These are phyloP conservation scores for Pterophyllum scalare DNA, from an alignment of 2,113 vertebrate species.

Conservation along the genomic window DNA sequence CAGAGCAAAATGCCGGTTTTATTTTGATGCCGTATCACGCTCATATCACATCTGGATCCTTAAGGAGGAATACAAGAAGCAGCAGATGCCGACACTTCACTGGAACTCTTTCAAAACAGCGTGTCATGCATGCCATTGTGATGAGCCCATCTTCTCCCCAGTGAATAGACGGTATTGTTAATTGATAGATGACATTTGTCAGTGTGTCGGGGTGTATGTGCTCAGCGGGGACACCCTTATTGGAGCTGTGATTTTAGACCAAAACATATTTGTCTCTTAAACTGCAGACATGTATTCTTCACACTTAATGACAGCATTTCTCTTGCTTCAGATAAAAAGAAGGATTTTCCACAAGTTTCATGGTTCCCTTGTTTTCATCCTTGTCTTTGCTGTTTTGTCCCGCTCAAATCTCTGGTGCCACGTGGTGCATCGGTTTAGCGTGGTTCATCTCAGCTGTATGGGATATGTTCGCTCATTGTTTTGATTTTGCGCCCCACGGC, in stretches of 20 bases:
- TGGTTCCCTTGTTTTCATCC: too few relatives aligned
- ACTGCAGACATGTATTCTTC: background rate
- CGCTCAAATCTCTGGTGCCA: too few relatives aligned
- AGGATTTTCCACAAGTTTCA: too few relatives aligned
- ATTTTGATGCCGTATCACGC: background rate
- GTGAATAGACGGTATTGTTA: conserved; percentile 63
- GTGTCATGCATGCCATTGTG: conserved; percentile 21
- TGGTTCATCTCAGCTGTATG: too few relatives aligned
- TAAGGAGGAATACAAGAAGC: background rate
- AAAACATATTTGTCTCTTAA: background rate
- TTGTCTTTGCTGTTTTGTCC: too few relatives aligned
- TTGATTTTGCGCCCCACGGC: background rate
- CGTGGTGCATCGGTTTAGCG: too few relatives aligned
- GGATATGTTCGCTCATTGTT: too few relatives aligned
- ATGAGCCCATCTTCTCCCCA: conserved; percentile 22
- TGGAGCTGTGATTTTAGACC: background rate
- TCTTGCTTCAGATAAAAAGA: background rate
- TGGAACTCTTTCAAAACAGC: background rate
- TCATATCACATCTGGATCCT: conserved; percentile 10
- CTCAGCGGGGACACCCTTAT: too few relatives aligned
- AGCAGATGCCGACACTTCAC: background rate
- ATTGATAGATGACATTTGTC: conserved; percentile 27
- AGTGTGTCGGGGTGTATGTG: background rate
- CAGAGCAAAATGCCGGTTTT: background rate
- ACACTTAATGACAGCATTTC: background rate